phyloP scores from a whole-genome alignment of 2,113 vertebrate species.

The Corythornis vintsioides region DNA sequence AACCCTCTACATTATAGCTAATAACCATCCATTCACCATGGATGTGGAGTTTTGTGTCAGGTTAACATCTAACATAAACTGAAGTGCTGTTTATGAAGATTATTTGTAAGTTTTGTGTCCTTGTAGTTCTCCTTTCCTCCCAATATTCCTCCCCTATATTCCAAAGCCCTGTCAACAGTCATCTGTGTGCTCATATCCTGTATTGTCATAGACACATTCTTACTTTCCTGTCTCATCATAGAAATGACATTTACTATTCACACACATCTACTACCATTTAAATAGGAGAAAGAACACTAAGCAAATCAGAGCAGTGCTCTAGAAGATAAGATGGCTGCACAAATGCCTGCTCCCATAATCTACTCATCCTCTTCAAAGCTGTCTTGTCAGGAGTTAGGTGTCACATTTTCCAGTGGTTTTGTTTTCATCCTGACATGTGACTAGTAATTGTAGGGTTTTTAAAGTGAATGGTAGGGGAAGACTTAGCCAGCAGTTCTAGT shows the following conservation, averaged over 20 bases:
- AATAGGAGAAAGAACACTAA: constrained; percentile 7
- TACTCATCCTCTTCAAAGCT: constrained; percentile 6
- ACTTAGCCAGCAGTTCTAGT: not conserved
- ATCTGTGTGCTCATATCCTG: not conserved
- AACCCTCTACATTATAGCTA: not conserved
- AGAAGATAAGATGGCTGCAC: not conserved
- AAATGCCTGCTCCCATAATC: not conserved
- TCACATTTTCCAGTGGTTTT: constrained; percentile 27
- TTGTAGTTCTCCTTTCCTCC: not conserved
- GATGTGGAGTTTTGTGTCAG: not conserved
- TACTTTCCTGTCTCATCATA: not conserved
- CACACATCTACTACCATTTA: not conserved
- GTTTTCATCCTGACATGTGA: not conserved
- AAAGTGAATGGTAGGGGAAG: not conserved
- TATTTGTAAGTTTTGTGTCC: not conserved
- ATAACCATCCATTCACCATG: not conserved
- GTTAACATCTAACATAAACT: not conserved
- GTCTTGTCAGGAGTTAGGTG: not conserved
- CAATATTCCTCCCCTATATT: not conserved
- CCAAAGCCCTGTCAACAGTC: not conserved
- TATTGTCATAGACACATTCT: not conserved
- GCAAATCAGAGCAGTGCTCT: not conserved
- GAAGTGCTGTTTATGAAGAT: not conserved
- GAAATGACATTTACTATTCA: constrained; percentile 9
- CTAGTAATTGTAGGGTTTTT: not conserved